These are phyloP conservation scores for Diadophis punctatus DNA, from an alignment of 2,113 vertebrate genomes.

Conservation along the genomic window DNA sequence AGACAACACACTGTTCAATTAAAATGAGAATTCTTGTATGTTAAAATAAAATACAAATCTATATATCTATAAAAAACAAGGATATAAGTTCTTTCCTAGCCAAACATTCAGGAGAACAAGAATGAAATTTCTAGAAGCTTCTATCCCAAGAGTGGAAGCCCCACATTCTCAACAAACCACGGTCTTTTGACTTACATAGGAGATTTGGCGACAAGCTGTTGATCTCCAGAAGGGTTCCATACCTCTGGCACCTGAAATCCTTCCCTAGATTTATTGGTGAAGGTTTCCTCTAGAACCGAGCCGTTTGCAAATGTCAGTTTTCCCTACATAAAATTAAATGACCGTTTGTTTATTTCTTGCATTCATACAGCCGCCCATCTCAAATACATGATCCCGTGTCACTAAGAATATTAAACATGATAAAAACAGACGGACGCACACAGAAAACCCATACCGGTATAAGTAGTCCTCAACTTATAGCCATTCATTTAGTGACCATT, in stretches of 20 bases:
- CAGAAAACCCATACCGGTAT: not conserved
- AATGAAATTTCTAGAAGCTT: not conserved
- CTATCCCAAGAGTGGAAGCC: not conserved
- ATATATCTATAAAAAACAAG: no score
- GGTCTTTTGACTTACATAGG: slow-evolving; percentile 37
- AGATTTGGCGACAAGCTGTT: slow-evolving; percentile 32
- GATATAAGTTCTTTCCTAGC: no score
- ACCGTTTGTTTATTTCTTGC: not conserved
- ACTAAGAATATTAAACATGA: not conserved
- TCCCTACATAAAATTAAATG: slow-evolving; percentile 52
- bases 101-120: not conserved
- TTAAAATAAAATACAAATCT: no score
- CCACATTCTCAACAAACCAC: not conserved
- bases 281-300: slow-evolving; percentile 66
- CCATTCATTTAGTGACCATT: not conserved
- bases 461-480: not conserved
- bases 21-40: no score
- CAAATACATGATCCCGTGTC: not conserved
- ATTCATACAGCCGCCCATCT: not conserved
- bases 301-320: slow-evolving; percentile 74
- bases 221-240: slow-evolving; percentile 50
- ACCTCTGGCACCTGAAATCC: slow-evolving; percentile 65
- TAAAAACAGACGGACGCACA: not conserved
- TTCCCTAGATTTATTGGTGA: slow-evolving; percentile 38
- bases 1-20: no score